Evolutionary conservation across 92 coral and sea anemone species (phyloP), one percentile per base, ranked within the genome.

Genomic region (Epizoanthus illoricatus): DNA sequence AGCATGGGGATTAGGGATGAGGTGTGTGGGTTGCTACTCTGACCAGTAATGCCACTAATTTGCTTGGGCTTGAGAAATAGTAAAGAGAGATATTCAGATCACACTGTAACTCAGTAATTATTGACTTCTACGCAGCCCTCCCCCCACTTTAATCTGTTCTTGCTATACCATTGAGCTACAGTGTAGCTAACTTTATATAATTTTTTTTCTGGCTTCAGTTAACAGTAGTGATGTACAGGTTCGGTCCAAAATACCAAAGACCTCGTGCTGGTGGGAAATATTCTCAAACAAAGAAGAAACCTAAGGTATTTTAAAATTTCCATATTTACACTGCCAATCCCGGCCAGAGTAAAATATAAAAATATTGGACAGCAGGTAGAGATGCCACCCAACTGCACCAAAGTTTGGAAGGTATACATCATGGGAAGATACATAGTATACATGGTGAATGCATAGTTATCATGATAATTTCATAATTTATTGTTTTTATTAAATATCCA

Each of bases 211-310:
- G 5, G 2, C 6, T 5, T 16, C 11, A 7, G 5, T 17, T 28
- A 63, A 63, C 19, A 63, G 0, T 63, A 63, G 68, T 63, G 68
- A 63, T 63, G 68, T 63, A 63, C 33, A 17, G 4, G 68, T 63
- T 63, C 19, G 68, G 68, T 63, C 68, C 68, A 63, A 63, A 63
- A 19, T 24, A 63, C 68, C 21, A 63, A 63, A 63, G 68, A 63
- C 36, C 68, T 63, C 12, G 68, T 63, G 9, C 68, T 63, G 28
- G 68, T 62, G 66, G 3, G 68, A 19, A 63, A 63, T 63, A 63
- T 63, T 33, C 33, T 63, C 68, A 63, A 63, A 63, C 21, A n/a
- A 63, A 63, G 68, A 63, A 16, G 68, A 63, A 63, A 19, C 5
- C 68, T 63, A 63, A 16, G 68, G 68, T 63, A 63, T 63, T 63